phyloP scores from a whole-genome alignment of 2,797 vertebrate species.

The Arnoldichthys spilopterus region DNA sequence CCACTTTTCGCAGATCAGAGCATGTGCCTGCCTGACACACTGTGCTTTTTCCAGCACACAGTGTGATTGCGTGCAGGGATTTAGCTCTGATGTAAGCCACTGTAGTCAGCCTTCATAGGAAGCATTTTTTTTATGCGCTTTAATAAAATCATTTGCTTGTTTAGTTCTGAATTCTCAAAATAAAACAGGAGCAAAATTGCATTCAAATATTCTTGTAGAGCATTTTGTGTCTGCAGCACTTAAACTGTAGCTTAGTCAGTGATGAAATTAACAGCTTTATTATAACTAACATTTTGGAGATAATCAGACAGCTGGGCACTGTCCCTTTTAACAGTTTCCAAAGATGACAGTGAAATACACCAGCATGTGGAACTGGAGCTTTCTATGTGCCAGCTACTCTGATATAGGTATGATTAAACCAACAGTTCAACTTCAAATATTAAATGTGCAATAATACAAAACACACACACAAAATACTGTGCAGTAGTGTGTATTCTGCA shows the following conservation, averaged over 20 bases:
- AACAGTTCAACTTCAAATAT: too few relatives aligned
- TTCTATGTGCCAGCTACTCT: too few relatives aligned
- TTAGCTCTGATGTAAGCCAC: not conserved
- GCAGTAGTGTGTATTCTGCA: too few relatives aligned
- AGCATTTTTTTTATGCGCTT: not conserved
- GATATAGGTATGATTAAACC: too few relatives aligned
- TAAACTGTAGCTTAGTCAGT: too few relatives aligned
- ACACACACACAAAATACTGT: too few relatives aligned
- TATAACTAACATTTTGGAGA: too few relatives aligned
- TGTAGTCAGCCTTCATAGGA: not conserved
- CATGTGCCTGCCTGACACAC: not conserved
- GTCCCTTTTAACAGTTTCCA: too few relatives aligned
- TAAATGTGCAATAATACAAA: too few relatives aligned
- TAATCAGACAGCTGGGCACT: too few relatives aligned
- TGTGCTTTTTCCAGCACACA: constrained; percentile 5
- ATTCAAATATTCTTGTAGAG: not conserved
- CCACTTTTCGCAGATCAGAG: not conserved
- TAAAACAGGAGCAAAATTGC: not conserved
- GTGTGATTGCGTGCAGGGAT: not conserved
- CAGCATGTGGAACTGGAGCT: not conserved
- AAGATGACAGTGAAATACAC: not conserved
- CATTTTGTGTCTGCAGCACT: not conserved
- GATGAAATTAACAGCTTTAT: too few relatives aligned
- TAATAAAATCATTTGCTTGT: not conserved
- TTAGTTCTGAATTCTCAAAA: constrained; percentile 8